Evolutionary conservation across 2,797 vertebrate genomes (phyloP), one percentile per base, ranked within the genome.

Genomic region (Channallabes apus): DNA sequence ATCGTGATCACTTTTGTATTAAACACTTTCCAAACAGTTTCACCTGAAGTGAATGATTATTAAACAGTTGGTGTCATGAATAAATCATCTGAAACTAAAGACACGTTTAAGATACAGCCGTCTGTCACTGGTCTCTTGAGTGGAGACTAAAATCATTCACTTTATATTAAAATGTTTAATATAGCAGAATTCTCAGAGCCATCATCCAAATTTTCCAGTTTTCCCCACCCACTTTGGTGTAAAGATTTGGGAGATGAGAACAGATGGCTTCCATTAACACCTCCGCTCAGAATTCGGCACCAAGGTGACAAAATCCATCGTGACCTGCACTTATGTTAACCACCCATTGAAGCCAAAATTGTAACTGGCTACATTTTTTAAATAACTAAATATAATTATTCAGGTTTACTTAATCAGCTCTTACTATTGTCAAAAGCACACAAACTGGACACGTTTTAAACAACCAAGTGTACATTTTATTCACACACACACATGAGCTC

Each of bases 401-500:
- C 8, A 46, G 41, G 41, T 46, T 46, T 46, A 46, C 2, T 46
- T 9, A 9, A 11, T 67, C 6, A 38, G 32, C 4, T 32, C 1
- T 41, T 11, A 69, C 32, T 59, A 4, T 46, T 1, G 8, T 69
- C 35, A 0, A 73, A 54, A 54, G 22, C n/a, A 73, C 54, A 77
- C 51, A 56, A 29, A 56, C 17, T 51, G 6, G 5, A 58, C n/a
- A 15, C 3, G 8, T 64, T 73, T 73, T 27, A 84, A 62, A 84
- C 61, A 77, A 75, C 72, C n/a, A 71, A 46, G 27, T 22, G 46
- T 56, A 82, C 32, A 17, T 41, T 79, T 62, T 79, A 79, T 79
- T 79, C 77, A 83, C 35, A 56, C 27, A 73, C 4, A 82, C 6
- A 73, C 4, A 82, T 2, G 29, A 75, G 38, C n/a, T 8, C 15